Conservation (phyloP, 1,140 invertebrate genomes). For the Semibalanus balanoides region DNA sequence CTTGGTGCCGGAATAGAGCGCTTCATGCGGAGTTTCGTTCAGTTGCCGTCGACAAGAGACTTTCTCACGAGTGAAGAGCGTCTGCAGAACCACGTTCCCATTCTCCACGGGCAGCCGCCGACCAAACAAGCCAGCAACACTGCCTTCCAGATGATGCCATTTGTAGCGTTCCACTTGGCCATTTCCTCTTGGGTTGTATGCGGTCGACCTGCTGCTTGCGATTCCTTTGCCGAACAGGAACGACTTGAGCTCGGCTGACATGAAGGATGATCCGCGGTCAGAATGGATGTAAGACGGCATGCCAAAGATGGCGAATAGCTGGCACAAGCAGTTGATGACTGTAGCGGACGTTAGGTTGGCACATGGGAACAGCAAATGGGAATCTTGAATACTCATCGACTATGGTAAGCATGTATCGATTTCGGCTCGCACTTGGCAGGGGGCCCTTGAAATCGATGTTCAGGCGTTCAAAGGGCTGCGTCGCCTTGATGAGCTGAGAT, state of each 20-base stretch:
- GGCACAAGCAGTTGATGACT: neutral
- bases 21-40: too few species aligned
- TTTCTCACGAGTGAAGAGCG: too few species aligned
- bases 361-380: constrained; percentile 9
- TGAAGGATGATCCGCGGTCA: constrained; percentile 3
- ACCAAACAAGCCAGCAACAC: constrained; percentile 3
- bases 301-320: constrained; percentile 7
- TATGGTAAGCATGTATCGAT: neutral
- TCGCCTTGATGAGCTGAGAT: too few species aligned
- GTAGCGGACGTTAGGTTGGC: neutral
- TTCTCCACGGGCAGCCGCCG: too few species aligned
- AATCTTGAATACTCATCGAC: constrained; percentile 10
- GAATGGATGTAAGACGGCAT: neutral
- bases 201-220: neutral
- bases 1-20: too few species aligned
- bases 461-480: too few species aligned
- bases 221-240: neutral
- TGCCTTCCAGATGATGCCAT: constrained; percentile 7
- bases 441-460: too few species aligned
- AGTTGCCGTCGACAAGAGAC: too few species aligned
- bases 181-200: neutral
- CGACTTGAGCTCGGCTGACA: neutral
- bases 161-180: neutral
- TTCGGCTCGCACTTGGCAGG: too few species aligned
- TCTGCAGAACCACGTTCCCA: too few species aligned